These are phyloP conservation scores for Drosophila recens DNA, from an alignment of 2,888 invertebrate species.

Conservation along the genomic window DNA sequence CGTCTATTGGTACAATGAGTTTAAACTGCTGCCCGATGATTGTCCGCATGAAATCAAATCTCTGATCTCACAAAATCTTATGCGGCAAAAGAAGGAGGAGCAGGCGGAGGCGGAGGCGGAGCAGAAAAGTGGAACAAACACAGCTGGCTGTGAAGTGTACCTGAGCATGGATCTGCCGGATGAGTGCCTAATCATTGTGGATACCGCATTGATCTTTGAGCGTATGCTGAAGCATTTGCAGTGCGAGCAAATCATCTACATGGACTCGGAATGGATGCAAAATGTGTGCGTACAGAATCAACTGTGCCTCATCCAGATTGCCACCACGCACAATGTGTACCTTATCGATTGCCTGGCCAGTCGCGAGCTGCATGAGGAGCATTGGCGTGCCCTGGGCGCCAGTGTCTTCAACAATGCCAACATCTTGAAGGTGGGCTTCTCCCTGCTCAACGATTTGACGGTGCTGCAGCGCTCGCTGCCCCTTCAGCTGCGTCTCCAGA, in stretches of 20 bases:
- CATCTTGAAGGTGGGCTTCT: slow-evolving; percentile 91
- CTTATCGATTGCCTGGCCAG: slow-evolving; percentile 92
- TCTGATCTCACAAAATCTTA: slow-evolving; percentile 33
- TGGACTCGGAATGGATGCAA: slow-evolving; percentile 97
- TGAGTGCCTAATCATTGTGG: slow-evolving; percentile 87
- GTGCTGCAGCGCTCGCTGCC: slow-evolving; percentile 88
- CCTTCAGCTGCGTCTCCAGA: slow-evolving; percentile 85
- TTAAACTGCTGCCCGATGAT: slow-evolving; percentile 84
- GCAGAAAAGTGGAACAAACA: slow-evolving; percentile 9
- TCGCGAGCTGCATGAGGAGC: slow-evolving; percentile 85
- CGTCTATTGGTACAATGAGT: slow-evolving; percentile 89
- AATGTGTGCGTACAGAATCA: slow-evolving; percentile 90
- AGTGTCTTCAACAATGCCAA: slow-evolving; percentile 91
- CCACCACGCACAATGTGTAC: slow-evolving; percentile 89
- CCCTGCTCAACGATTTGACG: slow-evolving; percentile 86
- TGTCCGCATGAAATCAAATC: slow-evolving; percentile 73
- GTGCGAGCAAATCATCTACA: slow-evolving; percentile 87
- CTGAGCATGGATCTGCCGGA: slow-evolving; percentile 83
- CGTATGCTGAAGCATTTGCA: slow-evolving; percentile 86
- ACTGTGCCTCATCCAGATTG: slow-evolving; percentile 93
- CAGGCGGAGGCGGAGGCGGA: background rate
- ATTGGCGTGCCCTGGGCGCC: slow-evolving; percentile 89
- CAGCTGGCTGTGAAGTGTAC: slow-evolving; percentile 63
- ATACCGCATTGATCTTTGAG: slow-evolving; percentile 87
- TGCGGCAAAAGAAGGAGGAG: background rate